Base-by-base conservation (phyloP, 2,888 invertebrate genomes). In the Augiades crinisus region DNA sequence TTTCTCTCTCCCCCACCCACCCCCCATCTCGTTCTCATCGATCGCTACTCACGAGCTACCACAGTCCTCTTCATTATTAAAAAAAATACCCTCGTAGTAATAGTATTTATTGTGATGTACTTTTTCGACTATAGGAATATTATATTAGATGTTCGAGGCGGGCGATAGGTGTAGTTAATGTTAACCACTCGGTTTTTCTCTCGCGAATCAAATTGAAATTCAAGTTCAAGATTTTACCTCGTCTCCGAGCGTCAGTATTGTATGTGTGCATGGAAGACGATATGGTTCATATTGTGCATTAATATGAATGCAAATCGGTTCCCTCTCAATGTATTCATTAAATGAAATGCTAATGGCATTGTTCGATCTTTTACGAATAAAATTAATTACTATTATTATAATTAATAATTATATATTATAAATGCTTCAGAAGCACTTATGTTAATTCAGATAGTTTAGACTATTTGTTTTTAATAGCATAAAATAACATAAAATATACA, bases 71-170 rank as follows among this genome's bases (percentile, higher is more conserved):
- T 50, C 50, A 14, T 47, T 14, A 17, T 5, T 40, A 45, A 52
- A 54, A 46, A 45, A 30, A 30, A 50, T 36, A 54, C 37, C 43
- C 52, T 67, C 61, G 75, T 84, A 83, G 82, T 65, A 64, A 75
- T 83, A 85, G 74, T 86, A 83, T 85, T 85, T 85, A 84, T 84
- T 85, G 83, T 84, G 81, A 82, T 84, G 78, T 82, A 79, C 71
- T 76, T 76, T 46, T 75, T 75, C 74, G 73, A 78, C 62, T 71
- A 63, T 71, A 75, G 71, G 67, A 16, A 45, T 57, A 62, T 59
- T 53, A 41, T 51, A 57, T 57, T 52, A 59, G 56, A 50, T 62
- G 59, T 61, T 47, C 21, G 38, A 34, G 34, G 34, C 64, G 65
- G 65, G 67, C 69, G 63, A 58, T 72, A 70, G 70, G 58, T 68